Percentiles rank a stretch among this genome's conserved stretches.
These are phyloP conservation scores for Meloidogyne chitwoodi DNA, from an alignment of 1,140 invertebrate genomes.

Conservation along the genomic window DNA sequence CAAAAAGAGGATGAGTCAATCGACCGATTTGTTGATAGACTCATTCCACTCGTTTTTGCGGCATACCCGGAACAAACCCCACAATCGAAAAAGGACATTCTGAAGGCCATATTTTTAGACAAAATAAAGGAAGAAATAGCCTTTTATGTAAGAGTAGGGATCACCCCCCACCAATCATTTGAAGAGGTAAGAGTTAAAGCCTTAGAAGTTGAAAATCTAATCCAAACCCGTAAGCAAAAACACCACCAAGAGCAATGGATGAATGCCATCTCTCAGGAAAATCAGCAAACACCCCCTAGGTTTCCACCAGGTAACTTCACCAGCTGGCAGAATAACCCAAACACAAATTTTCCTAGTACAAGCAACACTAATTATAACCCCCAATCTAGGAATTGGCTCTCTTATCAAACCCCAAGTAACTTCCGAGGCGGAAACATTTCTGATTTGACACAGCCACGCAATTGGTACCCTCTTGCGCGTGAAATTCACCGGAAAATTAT, in stretches of 20 bases:
- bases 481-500: constrained; percentile 82
- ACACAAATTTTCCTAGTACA: not conserved
- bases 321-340: not conserved
- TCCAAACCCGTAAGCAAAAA: not conserved
- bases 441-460: constrained; percentile 82
- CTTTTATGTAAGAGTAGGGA: not conserved
- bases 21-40: not conserved
- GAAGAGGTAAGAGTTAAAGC: not conserved
- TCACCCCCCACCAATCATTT: not conserved
- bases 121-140: not conserved
- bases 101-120: not conserved
- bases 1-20: constrained; percentile 1
- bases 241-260: not conserved
- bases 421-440: constrained; percentile 73
- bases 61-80: constrained; percentile 2
- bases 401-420: not conserved
- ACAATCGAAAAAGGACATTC: no score
- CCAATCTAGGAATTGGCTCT: not conserved
- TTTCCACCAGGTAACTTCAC: not conserved
- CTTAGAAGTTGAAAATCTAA: not conserved
- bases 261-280: not conserved
- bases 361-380: not conserved
- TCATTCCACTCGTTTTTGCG: not conserved
- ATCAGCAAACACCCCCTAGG: not conserved
- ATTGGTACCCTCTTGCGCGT: constrained; percentile 81